phyloP scores from a whole-genome alignment of 1,140 invertebrate genomes.

The Trachymyrmex septentrionalis region DNA sequence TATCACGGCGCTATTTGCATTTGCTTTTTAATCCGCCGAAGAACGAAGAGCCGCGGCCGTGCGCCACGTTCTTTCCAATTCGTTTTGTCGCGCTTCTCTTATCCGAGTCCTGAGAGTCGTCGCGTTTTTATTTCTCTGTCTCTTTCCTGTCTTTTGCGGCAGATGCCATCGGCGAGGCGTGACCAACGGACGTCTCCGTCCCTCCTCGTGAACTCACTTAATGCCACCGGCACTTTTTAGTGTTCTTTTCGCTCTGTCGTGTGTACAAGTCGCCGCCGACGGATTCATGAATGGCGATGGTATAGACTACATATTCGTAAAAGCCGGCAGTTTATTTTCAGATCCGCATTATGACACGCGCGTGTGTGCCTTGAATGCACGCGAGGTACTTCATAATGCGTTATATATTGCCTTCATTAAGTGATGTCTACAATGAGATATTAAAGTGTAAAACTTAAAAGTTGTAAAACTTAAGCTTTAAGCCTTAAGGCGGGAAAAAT shows the following conservation, averaged over 20 bases:
- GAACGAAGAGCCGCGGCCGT: constrained; percentile 5
- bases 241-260: constrained; percentile 21
- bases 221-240: constrained; percentile 34
- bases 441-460: too few relatives aligned
- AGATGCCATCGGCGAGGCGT: constrained; percentile 65
- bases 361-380: constrained; percentile 9
- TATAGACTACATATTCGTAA: constrained; percentile 47
- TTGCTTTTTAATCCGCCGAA: constrained; percentile 49
- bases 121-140: constrained; percentile 41
- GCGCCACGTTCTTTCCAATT: background rate
- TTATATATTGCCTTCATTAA: background rate
- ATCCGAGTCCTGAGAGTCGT: constrained; percentile 5
- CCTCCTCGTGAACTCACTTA: background rate
- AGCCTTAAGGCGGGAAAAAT: too few relatives aligned
- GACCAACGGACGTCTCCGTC: constrained; percentile 26
- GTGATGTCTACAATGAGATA: too few relatives aligned
- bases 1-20: constrained; percentile 45
- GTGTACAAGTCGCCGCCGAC: background rate
- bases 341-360: constrained; percentile 50
- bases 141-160: constrained; percentile 52
- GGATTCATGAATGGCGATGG: constrained; percentile 63
- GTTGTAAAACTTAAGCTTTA: too few relatives aligned
- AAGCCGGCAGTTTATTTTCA: constrained; percentile 59
- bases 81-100: background rate
- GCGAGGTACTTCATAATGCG: constrained; percentile 5